Conservation (phyloP, 30 jellyfish, hydroid and myxozoan species). For the Mastigias papua region DNA sequence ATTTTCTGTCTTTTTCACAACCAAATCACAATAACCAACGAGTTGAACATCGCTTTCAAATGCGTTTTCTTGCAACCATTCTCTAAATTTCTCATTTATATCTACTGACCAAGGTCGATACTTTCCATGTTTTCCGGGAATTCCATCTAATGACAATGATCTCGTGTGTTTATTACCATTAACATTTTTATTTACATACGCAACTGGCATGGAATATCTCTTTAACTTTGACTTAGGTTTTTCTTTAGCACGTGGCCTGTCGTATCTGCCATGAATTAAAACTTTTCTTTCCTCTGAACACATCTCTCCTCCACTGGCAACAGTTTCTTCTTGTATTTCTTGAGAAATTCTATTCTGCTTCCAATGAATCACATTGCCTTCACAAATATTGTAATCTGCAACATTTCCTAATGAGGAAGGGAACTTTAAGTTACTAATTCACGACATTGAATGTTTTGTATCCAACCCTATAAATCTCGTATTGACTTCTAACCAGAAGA, state of each 20-base stretch:
- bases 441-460: background rate
- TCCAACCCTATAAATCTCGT: too few species aligned
- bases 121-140: slow-evolving; percentile 30
- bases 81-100: slow-evolving; percentile 5
- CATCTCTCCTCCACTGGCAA: background rate
- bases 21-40: background rate
- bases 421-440: background rate
- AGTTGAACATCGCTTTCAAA: slow-evolving; percentile 35
- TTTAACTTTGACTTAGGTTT: background rate
- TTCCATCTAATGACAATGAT: slow-evolving; percentile 28
- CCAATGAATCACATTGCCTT: slow-evolving; percentile 9
- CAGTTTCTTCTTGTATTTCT: background rate
- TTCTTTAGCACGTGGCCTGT: background rate
- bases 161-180: slow-evolving; percentile 6
- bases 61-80: slow-evolving; percentile 29
- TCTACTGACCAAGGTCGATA: slow-evolving; percentile 64
- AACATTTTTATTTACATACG: slow-evolving; percentile 3
- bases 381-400: background rate
- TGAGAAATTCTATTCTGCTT: slow-evolving; percentile 9
- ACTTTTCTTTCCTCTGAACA: background rate
- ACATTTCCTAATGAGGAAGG: background rate
- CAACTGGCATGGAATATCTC: slow-evolving; percentile 47
- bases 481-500: too few species aligned
- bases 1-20: background rate
- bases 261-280: background rate